phyloP scores from a whole-genome alignment of 2,113 vertebrate genomes.

The Alces alces region DNA sequence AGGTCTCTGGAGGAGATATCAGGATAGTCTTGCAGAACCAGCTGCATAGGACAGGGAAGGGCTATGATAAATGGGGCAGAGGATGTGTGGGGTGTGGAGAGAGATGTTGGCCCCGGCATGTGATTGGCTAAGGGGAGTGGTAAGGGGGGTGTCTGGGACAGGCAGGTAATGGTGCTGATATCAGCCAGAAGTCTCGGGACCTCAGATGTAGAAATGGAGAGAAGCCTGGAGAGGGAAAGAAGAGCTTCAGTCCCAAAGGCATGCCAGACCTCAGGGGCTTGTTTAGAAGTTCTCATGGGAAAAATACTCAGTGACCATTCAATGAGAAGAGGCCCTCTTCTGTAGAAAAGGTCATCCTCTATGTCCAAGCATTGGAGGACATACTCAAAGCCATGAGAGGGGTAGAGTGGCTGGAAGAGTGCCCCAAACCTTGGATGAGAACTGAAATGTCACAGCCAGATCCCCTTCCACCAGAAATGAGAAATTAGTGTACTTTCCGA shows the following conservation, averaged over 20 bases:
- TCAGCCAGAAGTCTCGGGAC: neutral
- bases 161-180: neutral
- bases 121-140: neutral
- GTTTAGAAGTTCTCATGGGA: neutral
- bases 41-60: neutral
- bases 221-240: neutral
- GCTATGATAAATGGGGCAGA: neutral
- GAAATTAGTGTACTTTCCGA: neutral
- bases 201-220: neutral
- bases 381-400: neutral
- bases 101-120: neutral
- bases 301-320: fast-evolving
- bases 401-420: neutral
- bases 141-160: neutral
- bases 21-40: neutral
- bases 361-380: neutral
- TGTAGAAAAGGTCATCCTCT: neutral
- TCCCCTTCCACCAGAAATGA: neutral
- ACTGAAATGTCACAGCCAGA: neutral
- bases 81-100: neutral
- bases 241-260: neutral
- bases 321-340: neutral
- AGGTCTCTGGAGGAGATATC: neutral
- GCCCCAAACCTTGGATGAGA: neutral
- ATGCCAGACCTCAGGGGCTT: neutral